phyloP scores from a whole-genome alignment of 2,113 vertebrate species.

The Columba janthina region DNA sequence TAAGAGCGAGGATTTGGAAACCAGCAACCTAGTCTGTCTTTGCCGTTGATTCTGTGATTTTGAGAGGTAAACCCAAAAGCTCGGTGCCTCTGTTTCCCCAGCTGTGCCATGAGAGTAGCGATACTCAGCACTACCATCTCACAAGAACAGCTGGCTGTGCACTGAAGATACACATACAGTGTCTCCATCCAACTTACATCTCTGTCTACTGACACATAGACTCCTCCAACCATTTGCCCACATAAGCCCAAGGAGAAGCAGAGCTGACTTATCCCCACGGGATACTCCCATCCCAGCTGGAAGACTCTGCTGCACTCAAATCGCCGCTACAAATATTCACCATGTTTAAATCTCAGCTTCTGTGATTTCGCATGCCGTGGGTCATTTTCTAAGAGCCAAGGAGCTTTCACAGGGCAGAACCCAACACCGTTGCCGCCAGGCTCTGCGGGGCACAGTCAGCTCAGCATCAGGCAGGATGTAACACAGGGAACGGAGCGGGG shows the following conservation, averaged over 20 bases:
- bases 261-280: background rate
- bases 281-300: background rate
- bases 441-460: background rate
- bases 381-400: background rate
- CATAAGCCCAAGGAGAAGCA: background rate
- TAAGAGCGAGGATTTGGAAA: background rate
- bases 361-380: rapidly evolving
- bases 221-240: background rate
- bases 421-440: background rate
- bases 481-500: rapidly evolving
- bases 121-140: background rate
- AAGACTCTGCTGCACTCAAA: background rate
- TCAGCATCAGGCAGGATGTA: background rate
- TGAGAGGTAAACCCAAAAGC: background rate
- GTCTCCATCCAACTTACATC: background rate
- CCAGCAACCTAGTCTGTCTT: background rate
- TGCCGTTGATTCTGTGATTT: background rate
- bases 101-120: background rate
- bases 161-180: background rate
- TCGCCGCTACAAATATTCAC: background rate
- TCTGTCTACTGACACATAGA: background rate
- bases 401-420: background rate
- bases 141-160: background rate
- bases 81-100: background rate
- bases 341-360: background rate